Evolutionary conservation across 2,113 vertebrate species (phyloP).

Genomic region (Gallinago undulata): DNA sequence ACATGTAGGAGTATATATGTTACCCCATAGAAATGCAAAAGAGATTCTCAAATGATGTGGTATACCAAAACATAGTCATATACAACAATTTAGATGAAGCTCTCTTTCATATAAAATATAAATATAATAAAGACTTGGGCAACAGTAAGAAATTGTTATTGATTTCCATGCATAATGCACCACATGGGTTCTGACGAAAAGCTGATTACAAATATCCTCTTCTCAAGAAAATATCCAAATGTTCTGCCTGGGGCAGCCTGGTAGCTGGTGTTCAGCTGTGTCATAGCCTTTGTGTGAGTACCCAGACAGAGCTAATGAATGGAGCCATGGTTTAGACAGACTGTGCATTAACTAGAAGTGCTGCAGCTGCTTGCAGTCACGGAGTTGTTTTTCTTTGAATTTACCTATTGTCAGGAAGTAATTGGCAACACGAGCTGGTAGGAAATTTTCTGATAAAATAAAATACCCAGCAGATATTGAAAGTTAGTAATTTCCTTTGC

Average conservation of each 20-base stretch:
- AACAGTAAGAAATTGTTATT: not conserved
- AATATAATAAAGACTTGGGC: not conserved
- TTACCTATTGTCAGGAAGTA: not conserved
- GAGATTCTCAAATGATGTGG: not conserved
- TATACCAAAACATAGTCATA: not conserved
- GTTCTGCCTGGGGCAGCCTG: not conserved
- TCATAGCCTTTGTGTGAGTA: not conserved
- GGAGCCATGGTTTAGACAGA: not conserved
- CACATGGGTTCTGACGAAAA: not conserved
- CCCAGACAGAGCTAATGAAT: not conserved
- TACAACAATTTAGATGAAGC: not conserved
- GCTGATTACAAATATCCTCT: not conserved
- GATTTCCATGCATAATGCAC: not conserved
- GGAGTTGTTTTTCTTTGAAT: not conserved
- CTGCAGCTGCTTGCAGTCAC: not conserved
- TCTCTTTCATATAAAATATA: not conserved
- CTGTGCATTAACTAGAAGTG: not conserved
- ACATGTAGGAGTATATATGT: not conserved
- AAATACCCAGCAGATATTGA: not conserved
- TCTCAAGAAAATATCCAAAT: not conserved
- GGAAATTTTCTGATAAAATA: not conserved
- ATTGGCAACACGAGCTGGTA: not conserved
- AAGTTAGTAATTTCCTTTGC: not conserved
- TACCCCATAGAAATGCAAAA: not conserved
- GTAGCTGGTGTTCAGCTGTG: not conserved